These are phyloP conservation scores for Epirrhoe alternata DNA, from an alignment of 2,888 invertebrate species.

Conservation along the genomic window DNA sequence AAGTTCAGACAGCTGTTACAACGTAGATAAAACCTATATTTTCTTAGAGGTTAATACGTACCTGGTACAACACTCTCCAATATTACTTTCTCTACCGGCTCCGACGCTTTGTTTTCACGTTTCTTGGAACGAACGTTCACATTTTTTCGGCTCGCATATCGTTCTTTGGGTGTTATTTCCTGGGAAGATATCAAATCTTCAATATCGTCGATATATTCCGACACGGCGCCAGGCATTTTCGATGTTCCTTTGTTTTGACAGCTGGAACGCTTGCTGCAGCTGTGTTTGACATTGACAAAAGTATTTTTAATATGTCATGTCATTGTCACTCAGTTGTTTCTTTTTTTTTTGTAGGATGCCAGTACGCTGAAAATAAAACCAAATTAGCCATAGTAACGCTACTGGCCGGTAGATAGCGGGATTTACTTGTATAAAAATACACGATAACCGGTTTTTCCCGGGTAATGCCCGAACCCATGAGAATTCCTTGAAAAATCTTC, in stretches of 20 bases:
- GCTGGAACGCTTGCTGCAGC: slow-evolving; percentile 25
- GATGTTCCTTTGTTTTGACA: slow-evolving; percentile 44
- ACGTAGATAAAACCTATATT: slow-evolving; percentile 29
- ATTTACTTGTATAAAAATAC: too few species aligned
- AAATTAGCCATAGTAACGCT: slow-evolving; percentile 1
- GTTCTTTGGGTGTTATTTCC: slow-evolving; percentile 91
- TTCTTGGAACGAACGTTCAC: slow-evolving; percentile 88
- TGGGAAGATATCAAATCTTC: slow-evolving; percentile 93
- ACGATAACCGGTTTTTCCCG: too few species aligned
- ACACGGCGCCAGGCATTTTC: slow-evolving; percentile 85
- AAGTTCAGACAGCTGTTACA: too few species aligned
- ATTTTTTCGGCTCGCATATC: slow-evolving; percentile 89
- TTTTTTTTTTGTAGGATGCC: not conserved
- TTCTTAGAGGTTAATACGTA: slow-evolving; percentile 68
- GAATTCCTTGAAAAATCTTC: too few species aligned
- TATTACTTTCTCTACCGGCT: slow-evolving; percentile 75
- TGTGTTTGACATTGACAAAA: slow-evolving; percentile 24
- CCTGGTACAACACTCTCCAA: slow-evolving; percentile 87
- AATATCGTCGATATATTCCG: slow-evolving; percentile 92
- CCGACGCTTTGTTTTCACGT: slow-evolving; percentile 61
- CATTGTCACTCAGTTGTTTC: not conserved
- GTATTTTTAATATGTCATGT: not conserved
- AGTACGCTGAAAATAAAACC: too few species aligned
- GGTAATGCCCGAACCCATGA: too few species aligned
- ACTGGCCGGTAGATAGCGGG: slow-evolving; percentile 25